Evolutionary conservation across 2,113 vertebrate genomes (phyloP).

Genomic region (Cololabis saira): DNA sequence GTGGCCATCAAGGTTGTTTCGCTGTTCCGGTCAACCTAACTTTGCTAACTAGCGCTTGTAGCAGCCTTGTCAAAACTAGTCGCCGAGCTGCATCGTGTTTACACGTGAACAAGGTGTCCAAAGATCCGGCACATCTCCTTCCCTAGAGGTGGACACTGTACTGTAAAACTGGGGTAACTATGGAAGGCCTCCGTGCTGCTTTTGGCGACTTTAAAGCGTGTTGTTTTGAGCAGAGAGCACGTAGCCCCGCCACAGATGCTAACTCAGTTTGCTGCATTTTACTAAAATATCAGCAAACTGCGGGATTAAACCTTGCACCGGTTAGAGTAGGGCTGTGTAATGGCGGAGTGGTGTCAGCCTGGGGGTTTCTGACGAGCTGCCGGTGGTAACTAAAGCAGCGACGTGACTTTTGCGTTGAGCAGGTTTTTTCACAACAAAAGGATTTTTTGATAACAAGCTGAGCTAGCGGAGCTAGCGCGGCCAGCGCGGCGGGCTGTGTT

Average conservation of each 20-base stretch:
- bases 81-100: conserved; percentile 8
- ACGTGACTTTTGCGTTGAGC: conserved; percentile 60
- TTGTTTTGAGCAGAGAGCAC: conserved; percentile 57
- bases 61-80: conserved; percentile 62
- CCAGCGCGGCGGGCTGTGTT: neutral
- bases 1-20: conserved; percentile 52
- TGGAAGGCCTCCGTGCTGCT: conserved; percentile 20
- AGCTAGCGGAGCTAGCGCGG: conserved; percentile 62
- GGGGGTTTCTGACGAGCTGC: conserved; percentile 7
- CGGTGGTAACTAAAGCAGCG: conserved; percentile 32
- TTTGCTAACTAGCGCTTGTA: conserved; percentile 65
- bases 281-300: conserved; percentile 19
- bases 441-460: conserved; percentile 78
- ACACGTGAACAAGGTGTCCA: conserved; percentile 22
- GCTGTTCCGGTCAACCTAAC: conserved; percentile 68
- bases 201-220: conserved; percentile 60
- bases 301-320: neutral
- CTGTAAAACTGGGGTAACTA: conserved; percentile 58
- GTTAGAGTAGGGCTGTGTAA: neutral
- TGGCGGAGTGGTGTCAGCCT: neutral
- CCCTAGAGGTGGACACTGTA: conserved; percentile 14
- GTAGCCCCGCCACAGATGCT: conserved; percentile 30
- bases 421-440: conserved; percentile 77
- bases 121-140: neutral
- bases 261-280: conserved; percentile 47